phyloP scores from a whole-genome alignment of 2,888 invertebrate genomes.

The Diarsia rubi region DNA sequence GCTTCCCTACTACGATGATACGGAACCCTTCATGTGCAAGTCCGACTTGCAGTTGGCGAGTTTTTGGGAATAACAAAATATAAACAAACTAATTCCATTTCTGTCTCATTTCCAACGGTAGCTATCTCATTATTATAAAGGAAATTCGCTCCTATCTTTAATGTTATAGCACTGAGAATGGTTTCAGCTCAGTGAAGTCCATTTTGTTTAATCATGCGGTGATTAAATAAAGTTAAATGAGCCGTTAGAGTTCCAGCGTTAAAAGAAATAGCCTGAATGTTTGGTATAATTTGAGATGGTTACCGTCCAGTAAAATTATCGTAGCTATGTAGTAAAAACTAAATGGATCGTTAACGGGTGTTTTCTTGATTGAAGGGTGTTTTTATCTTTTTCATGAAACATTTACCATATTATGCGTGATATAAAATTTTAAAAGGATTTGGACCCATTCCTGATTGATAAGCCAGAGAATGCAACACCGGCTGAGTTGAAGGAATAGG shows the following conservation, averaged over 20 bases:
- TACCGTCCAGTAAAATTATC: background rate
- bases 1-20: no score
- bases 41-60: no score
- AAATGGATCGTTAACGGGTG: background rate
- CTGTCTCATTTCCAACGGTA: background rate
- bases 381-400: background rate
- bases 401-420: constrained; percentile 18
- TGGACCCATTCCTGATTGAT: no score
- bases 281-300: background rate
- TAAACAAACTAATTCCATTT: background rate
- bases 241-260: constrained; percentile 37
- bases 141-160: background rate
- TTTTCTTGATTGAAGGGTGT: no score
- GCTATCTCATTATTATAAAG: background rate
- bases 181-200: background rate
- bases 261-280: constrained; percentile 33
- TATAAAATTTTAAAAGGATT: no score
- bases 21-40: no score
- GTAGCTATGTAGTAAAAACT: background rate
- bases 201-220: constrained; percentile 26
- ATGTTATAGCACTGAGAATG: constrained; percentile 8
- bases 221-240: constrained; percentile 53
- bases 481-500: no score
- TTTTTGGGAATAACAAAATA: background rate
- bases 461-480: no score